These are phyloP conservation scores for Mus spretus DNA, from an alignment of 2,797 vertebrate genomes.

Conservation along the genomic window DNA sequence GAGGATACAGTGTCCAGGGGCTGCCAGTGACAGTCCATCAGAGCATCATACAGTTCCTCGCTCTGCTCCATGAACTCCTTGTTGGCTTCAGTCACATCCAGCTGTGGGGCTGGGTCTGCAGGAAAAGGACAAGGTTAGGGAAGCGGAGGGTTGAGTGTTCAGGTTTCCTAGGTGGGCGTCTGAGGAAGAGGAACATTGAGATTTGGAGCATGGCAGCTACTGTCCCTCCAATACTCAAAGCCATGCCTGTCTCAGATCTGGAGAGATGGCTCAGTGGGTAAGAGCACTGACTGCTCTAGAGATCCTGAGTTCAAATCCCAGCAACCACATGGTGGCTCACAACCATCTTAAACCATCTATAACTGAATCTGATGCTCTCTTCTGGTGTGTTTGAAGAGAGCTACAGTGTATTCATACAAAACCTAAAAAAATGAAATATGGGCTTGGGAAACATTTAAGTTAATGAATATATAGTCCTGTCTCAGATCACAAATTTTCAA, in stretches of 20 bases:
- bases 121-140: neutral
- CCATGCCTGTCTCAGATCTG: too few relatives aligned
- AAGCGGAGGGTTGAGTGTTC: neutral
- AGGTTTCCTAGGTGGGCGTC: neutral
- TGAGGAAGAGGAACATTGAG: neutral
- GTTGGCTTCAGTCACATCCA: constrained; percentile 95
- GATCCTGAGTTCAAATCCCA: too few relatives aligned
- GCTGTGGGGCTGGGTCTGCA: constrained; percentile 92
- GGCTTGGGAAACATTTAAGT: neutral
- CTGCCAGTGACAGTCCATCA: constrained; percentile 95
- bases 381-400: too few relatives aligned
- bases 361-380: rapidly evolving
- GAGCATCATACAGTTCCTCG: constrained; percentile 95
- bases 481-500: neutral
- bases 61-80: constrained; percentile 95
- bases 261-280: too few relatives aligned
- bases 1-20: constrained; percentile 91
- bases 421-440: too few relatives aligned
- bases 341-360: too few relatives aligned
- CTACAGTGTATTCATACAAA: too few relatives aligned
- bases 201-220: neutral
- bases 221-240: too few relatives aligned
- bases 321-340: too few relatives aligned
- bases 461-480: neutral
- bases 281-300: too few relatives aligned